Evolutionary conservation across 2,797 vertebrate genomes (phyloP).

Genomic region (Mallotus villosus): DNA sequence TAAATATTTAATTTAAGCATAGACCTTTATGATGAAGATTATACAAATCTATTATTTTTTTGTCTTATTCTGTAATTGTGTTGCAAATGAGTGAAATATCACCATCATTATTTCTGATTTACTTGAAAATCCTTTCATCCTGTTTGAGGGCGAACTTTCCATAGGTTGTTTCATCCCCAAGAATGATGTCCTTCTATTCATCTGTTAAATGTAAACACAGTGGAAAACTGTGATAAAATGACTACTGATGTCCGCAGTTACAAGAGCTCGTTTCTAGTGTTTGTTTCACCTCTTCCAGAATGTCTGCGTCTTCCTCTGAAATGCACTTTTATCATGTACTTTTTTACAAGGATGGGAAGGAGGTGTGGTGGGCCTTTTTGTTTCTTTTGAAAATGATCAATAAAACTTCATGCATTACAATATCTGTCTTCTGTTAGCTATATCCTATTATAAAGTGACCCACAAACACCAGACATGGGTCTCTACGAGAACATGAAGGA

Average conservation of each 20-base stretch:
- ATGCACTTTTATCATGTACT: conserved; percentile 59
- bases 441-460: too few species aligned
- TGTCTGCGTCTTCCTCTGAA: conserved; percentile 49
- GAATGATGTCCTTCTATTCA: too few species aligned
- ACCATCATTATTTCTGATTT: conserved; percentile 32
- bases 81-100: conserved; percentile 12
- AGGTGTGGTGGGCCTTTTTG: conserved; percentile 46
- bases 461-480: too few species aligned
- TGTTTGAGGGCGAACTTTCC: background rate
- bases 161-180: conserved; percentile 2
- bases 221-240: background rate
- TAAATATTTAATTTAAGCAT: conserved; percentile 63
- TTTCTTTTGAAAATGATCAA: conserved; percentile 44
- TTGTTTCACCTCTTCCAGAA: conserved; percentile 21
- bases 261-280: background rate
- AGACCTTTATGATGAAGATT: conserved; percentile 33
- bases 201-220: background rate
- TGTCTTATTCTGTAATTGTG: conserved; percentile 27
- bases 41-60: conserved; percentile 32
- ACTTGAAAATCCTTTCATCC: background rate
- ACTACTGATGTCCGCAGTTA: too few species aligned
- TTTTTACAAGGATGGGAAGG: conserved; percentile 47
- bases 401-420: conserved; percentile 47
- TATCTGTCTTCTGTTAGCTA: background rate
- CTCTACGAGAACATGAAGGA: too few species aligned